Evolutionary conservation across 2,797 vertebrate species (phyloP).

Genomic region (Ctenosaura bakeri): DNA sequence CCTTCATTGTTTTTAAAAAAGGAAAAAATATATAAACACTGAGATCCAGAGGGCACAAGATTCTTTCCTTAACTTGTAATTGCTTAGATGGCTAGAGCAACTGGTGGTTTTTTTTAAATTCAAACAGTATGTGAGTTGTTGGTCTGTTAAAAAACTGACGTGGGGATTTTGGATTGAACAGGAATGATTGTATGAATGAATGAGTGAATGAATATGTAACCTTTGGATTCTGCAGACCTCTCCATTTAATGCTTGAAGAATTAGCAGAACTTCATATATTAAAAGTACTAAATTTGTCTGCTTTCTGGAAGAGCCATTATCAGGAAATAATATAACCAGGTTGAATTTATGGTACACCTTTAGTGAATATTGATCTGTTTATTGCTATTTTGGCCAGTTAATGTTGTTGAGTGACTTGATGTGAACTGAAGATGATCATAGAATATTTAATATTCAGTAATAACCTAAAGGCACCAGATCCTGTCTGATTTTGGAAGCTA

Average conservation of each 20-base stretch:
- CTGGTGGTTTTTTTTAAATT: neutral
- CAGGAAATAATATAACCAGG: neutral
- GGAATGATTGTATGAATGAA: too few species aligned
- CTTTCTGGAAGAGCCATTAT: neutral
- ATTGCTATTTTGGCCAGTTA: neutral
- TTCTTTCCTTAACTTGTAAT: neutral
- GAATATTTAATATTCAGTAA: neutral
- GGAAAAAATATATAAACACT: neutral
- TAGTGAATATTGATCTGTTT: neutral
- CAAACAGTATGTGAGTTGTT: neutral
- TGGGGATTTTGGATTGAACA: too few species aligned
- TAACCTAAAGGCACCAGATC: neutral
- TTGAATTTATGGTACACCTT: neutral
- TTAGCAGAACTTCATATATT: neutral
- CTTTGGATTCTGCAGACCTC: neutral
- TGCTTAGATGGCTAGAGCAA: neutral
- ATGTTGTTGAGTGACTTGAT: constrained; percentile 1
- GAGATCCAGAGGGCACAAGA: neutral
- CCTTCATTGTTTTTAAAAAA: too few species aligned
- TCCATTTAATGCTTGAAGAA: neutral
- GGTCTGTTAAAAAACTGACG: neutral
- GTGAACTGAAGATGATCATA: neutral
- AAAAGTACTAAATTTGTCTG: neutral
- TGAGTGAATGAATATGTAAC: neutral
- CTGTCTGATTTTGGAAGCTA: too few species aligned